Conservation (phyloP, 2,888 invertebrate genomes). For the Drosophila neonasuta region DNA sequence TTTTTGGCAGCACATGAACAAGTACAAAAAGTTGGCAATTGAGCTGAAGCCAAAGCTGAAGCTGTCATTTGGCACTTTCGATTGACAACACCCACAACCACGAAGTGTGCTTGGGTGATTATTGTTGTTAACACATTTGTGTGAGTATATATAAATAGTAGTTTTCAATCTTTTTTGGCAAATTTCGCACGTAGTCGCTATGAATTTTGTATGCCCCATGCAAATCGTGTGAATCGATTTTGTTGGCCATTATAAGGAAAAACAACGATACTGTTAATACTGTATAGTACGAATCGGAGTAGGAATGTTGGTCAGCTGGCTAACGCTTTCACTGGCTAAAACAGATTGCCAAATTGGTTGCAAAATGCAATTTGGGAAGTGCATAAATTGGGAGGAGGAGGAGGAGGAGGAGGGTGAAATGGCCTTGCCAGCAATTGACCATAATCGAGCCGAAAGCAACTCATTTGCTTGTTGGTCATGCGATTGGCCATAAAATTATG, state of each 20-base stretch:
- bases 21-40: conserved; percentile 3
- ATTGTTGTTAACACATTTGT: conserved; percentile 49
- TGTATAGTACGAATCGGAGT: background rate
- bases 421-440: conserved; percentile 57
- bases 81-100: conserved; percentile 55
- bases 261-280: conserved; percentile 25
- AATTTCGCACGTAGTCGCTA: conserved; percentile 55
- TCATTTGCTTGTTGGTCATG: conserved; percentile 42
- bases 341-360: conserved; percentile 56
- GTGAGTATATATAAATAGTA: conserved; percentile 34
- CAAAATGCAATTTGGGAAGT: conserved; percentile 40
- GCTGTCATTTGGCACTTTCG: conserved; percentile 30
- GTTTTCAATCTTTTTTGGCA: conserved; percentile 24
- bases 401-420: conserved; percentile 2
- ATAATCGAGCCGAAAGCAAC: conserved; percentile 24
- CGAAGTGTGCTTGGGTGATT: conserved; percentile 36
- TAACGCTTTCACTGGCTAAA: conserved; percentile 49
- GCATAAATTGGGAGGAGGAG: background rate
- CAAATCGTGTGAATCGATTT: conserved; percentile 62
- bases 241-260: conserved; percentile 54
- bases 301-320: conserved; percentile 49
- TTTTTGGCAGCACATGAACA: conserved; percentile 12
- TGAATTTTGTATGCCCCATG: conserved; percentile 54
- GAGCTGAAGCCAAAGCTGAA: conserved; percentile 8
- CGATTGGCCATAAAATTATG: conserved; percentile 64